Base-by-base conservation (phyloP, 1,140 invertebrate species). In the Pogonomyrmex californicus region DNA sequence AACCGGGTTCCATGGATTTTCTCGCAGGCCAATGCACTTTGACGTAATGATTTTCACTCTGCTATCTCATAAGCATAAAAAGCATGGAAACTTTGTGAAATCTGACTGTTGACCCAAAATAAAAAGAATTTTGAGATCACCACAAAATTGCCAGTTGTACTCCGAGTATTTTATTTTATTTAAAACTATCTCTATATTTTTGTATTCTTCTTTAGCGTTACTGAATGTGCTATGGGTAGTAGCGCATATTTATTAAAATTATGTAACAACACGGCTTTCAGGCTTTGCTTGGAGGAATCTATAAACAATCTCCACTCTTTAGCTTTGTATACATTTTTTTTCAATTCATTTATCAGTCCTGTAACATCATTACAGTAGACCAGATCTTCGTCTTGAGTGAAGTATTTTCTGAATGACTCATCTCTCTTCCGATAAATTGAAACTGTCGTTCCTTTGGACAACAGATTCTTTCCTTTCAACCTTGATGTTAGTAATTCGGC, bases 321-420 rank as follows among this genome's bases (percentile, higher is more conserved):
- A 41, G 51, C 17, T 44, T 47, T 5, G 30, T 70, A 36, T 5
- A 54, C 6, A 23, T 36, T 36, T 5, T 38, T n/a, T 30, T n/a
- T 30, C 30, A 47, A 0, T n/a, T 17, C 14, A 68, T 58, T 10
- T 66, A 79, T 47, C 33, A 86, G 44, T 82, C 60, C 86, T 86
- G 87, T 87, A 38, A 94, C 62, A 91, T 94, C 82, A 79, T 85
- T 58, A 88, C 92, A 94, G 17, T 30, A 63, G 2, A 41, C 86
- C 91, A 92, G 90, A 23, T 30, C 23, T 77, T 54, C 14, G 23
- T 91, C 77, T 63, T 89, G 83, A 81, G 83, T 56, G 68, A 23
- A 58, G 38, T 91, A 94, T 58, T 58, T 30, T 6, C 88, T 36
- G 17, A 90, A 62, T 51, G 54, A 38, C 38, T 65, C 90, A 23